Evolutionary conservation across 2,113 vertebrate genomes (phyloP), one percentile per base, ranked within the genome.

Genomic region (Gymnorhina tibicen): DNA sequence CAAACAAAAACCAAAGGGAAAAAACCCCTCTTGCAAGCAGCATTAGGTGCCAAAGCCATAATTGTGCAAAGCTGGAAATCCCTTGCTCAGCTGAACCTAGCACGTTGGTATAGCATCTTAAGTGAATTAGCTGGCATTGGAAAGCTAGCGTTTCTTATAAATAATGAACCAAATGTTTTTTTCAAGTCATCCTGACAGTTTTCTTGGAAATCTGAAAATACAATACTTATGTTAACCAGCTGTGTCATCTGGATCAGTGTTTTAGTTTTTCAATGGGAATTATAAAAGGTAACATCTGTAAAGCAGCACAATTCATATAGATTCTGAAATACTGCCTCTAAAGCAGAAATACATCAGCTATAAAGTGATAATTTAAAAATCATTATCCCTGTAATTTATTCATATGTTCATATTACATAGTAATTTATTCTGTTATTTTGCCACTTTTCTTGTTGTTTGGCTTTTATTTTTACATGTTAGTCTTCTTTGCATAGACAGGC

Each of bases 171-270:
- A 64, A 86, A 64, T 10, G 30, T 49, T 68, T 87, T 91, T 85
- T 50, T 62, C 55, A 91, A 94, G 59, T 84, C 46, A 72, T 87
- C 52, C 63, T 60, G 72, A 91, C 86, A 75, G 79, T 72, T 91
- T 97, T 96, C 91, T 96, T 95, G 79, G 94, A 96, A 96, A 93
- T 95, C 80, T 73, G 80, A 30, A 55, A 94, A 85, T 59, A 81
- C n/a, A 92, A 58, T 86, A 33, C 55, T 92, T 86, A 26, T 14
- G 7, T 64, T 95, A 85, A 63, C 63, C 58, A 69, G 63, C 64
- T 83, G 56, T 85, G 55, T 92, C 52, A 82, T 73, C 68, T 85
- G 89, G 47, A 85, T 73, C 63, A 92, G 75, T 15, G 4, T 66
- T 81, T 79, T 60, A 46, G 37, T 70, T 93, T 91, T 95, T 82